Evolutionary conservation across 2,113 vertebrate genomes (phyloP).

Genomic region (Ceyx margarethae): DNA sequence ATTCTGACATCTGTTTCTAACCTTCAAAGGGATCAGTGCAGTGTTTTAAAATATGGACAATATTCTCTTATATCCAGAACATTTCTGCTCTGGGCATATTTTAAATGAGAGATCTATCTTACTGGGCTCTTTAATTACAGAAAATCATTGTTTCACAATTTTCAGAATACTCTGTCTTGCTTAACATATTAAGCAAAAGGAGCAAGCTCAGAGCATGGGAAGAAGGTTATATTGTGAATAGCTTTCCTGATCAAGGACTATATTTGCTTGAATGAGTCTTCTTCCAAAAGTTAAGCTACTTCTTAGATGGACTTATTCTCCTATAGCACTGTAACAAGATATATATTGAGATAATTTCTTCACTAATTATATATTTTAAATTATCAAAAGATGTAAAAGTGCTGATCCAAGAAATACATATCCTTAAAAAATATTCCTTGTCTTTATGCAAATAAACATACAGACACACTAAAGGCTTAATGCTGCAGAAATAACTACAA

Average conservation of each 20-base stretch:
- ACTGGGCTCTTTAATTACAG: conserved; percentile 13
- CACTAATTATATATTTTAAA: not conserved
- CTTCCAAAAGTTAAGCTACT: not conserved
- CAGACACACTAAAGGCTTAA: not conserved
- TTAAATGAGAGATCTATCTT: conserved; percentile 43
- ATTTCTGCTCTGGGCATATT: conserved; percentile 32
- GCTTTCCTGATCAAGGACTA: not conserved
- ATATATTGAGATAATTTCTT: not conserved
- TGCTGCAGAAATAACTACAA: not conserved
- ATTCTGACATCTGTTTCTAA: conserved; percentile 21
- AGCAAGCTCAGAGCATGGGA: not conserved
- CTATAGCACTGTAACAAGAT: not conserved
- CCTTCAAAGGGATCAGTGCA: conserved; percentile 5
- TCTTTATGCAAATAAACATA: not conserved
- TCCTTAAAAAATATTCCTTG: not conserved
- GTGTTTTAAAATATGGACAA: conserved; percentile 18
- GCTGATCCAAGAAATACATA: not conserved
- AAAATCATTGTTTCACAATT: conserved; percentile 8
- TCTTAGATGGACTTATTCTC: not conserved
- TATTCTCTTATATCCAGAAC: not conserved
- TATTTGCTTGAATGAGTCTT: not conserved
- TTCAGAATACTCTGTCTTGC: conserved; percentile 10
- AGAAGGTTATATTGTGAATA: not conserved
- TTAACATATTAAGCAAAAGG: conserved; percentile 4
- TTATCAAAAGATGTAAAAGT: not conserved